A percentile compares a stretch with the other conserved stretches of the same genome.
Evolutionary conservation across 2,113 vertebrate species (phyloP).

Genomic region (Antechinus stuartii): DNA sequence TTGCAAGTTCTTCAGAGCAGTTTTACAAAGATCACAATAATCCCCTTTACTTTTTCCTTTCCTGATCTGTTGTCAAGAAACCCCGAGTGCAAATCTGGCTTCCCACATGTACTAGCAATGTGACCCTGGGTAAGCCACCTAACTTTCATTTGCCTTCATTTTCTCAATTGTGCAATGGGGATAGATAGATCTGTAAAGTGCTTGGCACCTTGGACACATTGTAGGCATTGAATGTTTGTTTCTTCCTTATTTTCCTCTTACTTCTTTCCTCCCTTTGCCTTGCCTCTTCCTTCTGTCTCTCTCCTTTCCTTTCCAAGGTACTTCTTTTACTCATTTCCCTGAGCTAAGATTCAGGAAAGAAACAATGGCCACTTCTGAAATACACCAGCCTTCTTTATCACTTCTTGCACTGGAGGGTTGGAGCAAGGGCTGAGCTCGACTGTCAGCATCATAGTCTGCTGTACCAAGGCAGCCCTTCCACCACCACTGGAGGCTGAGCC

Average conservation of each 20-base stretch:
- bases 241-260: neutral
- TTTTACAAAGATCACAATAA: neutral
- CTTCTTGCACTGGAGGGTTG: accelerated
- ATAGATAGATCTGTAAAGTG: neutral
- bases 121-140: neutral
- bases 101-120: neutral
- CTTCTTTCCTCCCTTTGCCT: neutral
- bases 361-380: neutral
- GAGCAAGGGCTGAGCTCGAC: neutral
- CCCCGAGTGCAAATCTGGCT: neutral
- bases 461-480: neutral
- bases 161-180: neutral
- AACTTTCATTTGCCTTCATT: too few relatives aligned
- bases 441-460: neutral
- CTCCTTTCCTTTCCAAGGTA: neutral
- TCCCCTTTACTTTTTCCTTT: neutral
- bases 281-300: neutral
- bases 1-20: neutral
- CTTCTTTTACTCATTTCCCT: neutral
- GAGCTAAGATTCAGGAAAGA: neutral
- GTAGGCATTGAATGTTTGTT: neutral
- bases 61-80: neutral
- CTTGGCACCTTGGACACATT: neutral
- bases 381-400: neutral
- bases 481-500: neutral